A percentile compares a stretch with the other conserved stretches of the same genome.
Conservation (phyloP, 2,888 invertebrate species). For the Branchellion lobata region DNA sequence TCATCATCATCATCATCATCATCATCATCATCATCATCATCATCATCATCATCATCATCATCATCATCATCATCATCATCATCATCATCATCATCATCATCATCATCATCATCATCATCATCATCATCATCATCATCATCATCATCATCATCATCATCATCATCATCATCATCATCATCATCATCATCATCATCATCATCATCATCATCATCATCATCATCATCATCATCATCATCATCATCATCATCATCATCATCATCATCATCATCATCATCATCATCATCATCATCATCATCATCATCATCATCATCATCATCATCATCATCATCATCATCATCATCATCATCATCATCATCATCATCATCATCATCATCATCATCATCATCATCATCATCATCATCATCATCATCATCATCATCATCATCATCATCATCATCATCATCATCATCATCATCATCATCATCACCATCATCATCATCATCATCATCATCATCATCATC, state of each 20-base stretch:
- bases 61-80: conserved; percentile 26
- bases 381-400: background rate
- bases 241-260: conserved; percentile 23
- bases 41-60: conserved; percentile 21
- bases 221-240: conserved; percentile 14
- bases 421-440: conserved; percentile 40
- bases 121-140: background rate
- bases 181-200: conserved; percentile 1
- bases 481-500: conserved; percentile 38
- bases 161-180: conserved; percentile 5
- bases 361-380: conserved; percentile 18
- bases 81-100: conserved; percentile 22
- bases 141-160: conserved; percentile 23
- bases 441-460: conserved; percentile 42
- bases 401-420: background rate
- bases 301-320: conserved; percentile 23
- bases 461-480: conserved; percentile 39
- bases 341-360: conserved; percentile 6
- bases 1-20: conserved; percentile 8
- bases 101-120: conserved; percentile 32
- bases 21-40: conserved; percentile 17
- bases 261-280: conserved; percentile 4
- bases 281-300: conserved; percentile 26
- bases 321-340: conserved; percentile 23
- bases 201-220: background rate